These are phyloP conservation scores for Hipposideros armiger DNA, from an alignment of 2,113 vertebrate species.

Conservation along the genomic window DNA sequence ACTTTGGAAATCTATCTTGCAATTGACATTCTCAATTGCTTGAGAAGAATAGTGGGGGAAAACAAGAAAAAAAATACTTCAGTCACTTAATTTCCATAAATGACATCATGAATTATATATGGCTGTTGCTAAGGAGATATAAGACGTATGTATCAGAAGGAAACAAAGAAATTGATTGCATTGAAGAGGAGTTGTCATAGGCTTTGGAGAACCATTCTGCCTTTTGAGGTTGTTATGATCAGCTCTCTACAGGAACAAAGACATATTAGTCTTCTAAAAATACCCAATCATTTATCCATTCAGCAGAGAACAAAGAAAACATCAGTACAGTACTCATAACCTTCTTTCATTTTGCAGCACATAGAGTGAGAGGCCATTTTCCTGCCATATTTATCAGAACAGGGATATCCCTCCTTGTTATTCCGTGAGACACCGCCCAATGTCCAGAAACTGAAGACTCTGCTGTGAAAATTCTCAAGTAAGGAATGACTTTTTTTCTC, in stretches of 20 bases:
- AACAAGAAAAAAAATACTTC: neutral
- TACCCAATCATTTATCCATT: constrained; percentile 31
- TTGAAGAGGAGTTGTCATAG: neutral
- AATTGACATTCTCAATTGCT: neutral
- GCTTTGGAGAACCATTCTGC: constrained; percentile 10
- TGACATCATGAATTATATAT: constrained; percentile 50
- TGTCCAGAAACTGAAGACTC: constrained; percentile 24
- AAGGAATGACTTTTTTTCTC: constrained; percentile 54
- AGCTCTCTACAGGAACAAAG: constrained; percentile 44
- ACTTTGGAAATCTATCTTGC: neutral
- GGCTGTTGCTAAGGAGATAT: constrained; percentile 60
- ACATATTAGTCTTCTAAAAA: constrained; percentile 4
- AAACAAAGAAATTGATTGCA: constrained; percentile 65
- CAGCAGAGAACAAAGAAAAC: constrained; percentile 60
- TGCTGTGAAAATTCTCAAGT: neutral
- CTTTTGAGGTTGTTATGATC: constrained; percentile 43
- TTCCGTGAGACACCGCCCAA: neutral
- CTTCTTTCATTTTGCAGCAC: neutral
- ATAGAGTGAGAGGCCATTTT: neutral
- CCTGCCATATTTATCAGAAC: constrained; percentile 32
- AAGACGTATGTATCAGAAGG: constrained; percentile 31
- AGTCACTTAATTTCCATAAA: constrained; percentile 26
- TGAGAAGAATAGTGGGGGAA: constrained; percentile 7
- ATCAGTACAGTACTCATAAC: neutral
- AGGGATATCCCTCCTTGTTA: too few relatives aligned